Percentiles rank a stretch among this genome's conserved stretches.
Evolutionary conservation across 1,140 invertebrate genomes (phyloP).

Genomic region (Sitobion miscanthi): DNA sequence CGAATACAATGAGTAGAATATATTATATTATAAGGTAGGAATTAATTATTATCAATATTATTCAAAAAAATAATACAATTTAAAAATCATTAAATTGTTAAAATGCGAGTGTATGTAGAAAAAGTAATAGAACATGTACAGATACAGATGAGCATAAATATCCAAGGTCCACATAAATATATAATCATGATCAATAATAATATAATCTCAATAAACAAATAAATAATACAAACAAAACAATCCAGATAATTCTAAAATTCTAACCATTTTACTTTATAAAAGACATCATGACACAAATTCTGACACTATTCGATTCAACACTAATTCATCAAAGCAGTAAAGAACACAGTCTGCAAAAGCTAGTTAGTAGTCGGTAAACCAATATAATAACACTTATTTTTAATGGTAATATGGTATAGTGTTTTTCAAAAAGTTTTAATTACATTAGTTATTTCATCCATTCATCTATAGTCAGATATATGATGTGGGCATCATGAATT

Average conservation of each 20-base stretch:
- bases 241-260: slow-evolving; percentile 24
- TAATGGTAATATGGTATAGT: background rate
- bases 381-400: background rate
- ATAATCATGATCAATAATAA: slow-evolving; percentile 9
- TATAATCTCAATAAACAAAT: slow-evolving; percentile 33
- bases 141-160: background rate
- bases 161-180: slow-evolving; percentile 6
- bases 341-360: background rate
- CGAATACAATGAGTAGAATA: background rate
- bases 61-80: background rate
- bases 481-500: slow-evolving; percentile 43
- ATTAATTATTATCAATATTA: background rate
- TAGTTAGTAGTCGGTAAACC: background rate
- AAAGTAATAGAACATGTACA: background rate
- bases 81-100: background rate
- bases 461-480: background rate
- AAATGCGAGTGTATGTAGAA: background rate
- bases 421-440: background rate
- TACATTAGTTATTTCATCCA: background rate
- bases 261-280: slow-evolving; percentile 14
- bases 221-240: slow-evolving; percentile 16
- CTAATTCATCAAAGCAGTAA: background rate
- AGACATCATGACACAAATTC: background rate
- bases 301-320: background rate
- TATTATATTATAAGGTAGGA: background rate